Conservation (phyloP, 2,888 invertebrate species). For the Dolichomitus sp. region DNA sequence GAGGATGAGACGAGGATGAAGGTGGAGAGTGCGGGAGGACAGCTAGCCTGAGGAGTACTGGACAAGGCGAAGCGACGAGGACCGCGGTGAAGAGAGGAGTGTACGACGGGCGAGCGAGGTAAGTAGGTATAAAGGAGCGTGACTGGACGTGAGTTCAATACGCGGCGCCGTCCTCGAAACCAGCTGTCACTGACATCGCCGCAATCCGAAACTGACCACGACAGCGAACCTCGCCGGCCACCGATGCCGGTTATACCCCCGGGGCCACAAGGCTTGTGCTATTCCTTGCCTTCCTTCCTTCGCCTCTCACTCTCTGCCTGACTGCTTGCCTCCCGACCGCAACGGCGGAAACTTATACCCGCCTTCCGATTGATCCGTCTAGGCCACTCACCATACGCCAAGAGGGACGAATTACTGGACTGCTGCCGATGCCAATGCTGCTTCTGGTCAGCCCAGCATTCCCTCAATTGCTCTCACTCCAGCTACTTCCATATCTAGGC, state of each 20-base stretch:
- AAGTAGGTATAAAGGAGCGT: slow-evolving; percentile 85
- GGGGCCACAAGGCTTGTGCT: slow-evolving; percentile 39
- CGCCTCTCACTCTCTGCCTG: slow-evolving; percentile 50
- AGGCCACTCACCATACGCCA: slow-evolving; percentile 84
- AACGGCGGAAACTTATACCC: slow-evolving; percentile 85
- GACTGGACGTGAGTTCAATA: slow-evolving; percentile 85
- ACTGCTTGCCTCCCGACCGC: slow-evolving; percentile 75
- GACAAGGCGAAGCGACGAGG: slow-evolving; percentile 49
- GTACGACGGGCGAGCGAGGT: slow-evolving; percentile 71
- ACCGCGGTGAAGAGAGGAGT: slow-evolving; percentile 47
- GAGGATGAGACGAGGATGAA: slow-evolving; percentile 71
- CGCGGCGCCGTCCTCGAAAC: slow-evolving; percentile 81
- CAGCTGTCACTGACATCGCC: slow-evolving; percentile 85
- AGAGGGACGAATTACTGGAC: slow-evolving; percentile 82
- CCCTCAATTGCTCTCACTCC: slow-evolving; percentile 44
- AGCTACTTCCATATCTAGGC: slow-evolving; percentile 23
- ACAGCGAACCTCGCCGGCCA: slow-evolving; percentile 81
- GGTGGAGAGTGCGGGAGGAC: slow-evolving; percentile 60
- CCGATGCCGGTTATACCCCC: slow-evolving; percentile 60
- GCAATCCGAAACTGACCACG: slow-evolving; percentile 86
- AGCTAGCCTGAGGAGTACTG: slow-evolving; percentile 56
- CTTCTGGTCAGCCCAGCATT: slow-evolving; percentile 50
- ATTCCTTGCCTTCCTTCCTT: slow-evolving; percentile 51
- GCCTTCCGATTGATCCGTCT: slow-evolving; percentile 85
- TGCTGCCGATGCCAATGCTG: slow-evolving; percentile 70